Conservation (phyloP, 2,113 vertebrate species). For the Chamaea fasciata region DNA sequence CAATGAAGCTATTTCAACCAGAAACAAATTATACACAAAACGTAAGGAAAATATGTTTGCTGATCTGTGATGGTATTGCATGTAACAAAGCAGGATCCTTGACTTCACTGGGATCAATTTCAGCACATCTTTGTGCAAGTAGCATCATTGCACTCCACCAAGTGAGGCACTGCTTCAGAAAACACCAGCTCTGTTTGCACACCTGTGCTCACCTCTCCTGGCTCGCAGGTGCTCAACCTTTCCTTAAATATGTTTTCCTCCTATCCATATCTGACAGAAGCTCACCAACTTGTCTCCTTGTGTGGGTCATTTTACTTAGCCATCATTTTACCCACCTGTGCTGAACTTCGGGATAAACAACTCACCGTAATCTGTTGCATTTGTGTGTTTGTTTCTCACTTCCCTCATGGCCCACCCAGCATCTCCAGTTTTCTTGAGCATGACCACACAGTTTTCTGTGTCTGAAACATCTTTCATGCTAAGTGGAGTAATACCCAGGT, state of each 20-base stretch:
- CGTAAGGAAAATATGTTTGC: not conserved
- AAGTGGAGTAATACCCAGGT: not conserved
- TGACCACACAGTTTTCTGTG: accelerated
- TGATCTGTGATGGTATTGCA: not conserved
- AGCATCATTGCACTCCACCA: not conserved
- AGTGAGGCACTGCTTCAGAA: not conserved
- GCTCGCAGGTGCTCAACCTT: not conserved
- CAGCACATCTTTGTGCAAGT: not conserved
- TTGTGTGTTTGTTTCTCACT: not conserved
- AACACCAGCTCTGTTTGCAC: not conserved
- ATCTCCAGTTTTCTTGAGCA: not conserved
- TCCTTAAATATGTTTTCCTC: not conserved
- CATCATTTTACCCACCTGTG: accelerated
- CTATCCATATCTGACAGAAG: not conserved
- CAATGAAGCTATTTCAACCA: not conserved
- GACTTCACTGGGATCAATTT: not conserved
- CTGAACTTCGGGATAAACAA: not conserved
- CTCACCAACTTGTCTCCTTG: not conserved
- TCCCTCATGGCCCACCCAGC: not conserved
- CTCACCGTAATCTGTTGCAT: not conserved
- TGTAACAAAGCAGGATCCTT: not conserved
- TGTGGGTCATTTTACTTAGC: not conserved
- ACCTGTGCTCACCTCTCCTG: not conserved
- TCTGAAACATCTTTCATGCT: not conserved
- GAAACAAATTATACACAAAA: not conserved